phyloP scores from a whole-genome alignment of 2,113 vertebrate genomes.

The Notechis scutatus region DNA sequence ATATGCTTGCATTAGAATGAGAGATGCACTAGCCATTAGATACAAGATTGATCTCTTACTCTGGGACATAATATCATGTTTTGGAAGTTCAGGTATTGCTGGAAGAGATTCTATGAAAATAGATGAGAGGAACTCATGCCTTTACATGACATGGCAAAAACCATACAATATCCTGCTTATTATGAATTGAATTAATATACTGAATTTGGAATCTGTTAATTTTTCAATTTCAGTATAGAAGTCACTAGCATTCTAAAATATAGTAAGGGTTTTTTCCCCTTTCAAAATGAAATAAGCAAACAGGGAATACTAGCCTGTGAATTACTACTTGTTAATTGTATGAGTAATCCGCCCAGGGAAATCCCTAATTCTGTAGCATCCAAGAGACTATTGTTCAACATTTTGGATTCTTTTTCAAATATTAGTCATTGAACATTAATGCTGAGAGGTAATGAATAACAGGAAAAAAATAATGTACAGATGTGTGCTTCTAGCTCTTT shows the following conservation, averaged over 20 bases:
- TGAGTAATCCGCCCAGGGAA: not conserved
- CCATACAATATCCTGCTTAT: too few species aligned
- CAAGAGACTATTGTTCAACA: not conserved
- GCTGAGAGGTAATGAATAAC: not conserved
- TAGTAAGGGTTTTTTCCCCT: not conserved
- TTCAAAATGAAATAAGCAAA: not conserved
- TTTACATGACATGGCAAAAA: not conserved
- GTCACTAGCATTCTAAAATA: not conserved
- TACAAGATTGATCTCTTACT: not conserved
- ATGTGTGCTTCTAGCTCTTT: not conserved
- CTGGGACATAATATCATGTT: not conserved
- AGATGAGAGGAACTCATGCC: not conserved
- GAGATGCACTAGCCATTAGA: not conserved
- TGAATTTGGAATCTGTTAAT: not conserved
- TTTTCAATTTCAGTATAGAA: not conserved
- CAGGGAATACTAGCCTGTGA: not conserved
- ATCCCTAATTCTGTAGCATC: not conserved
- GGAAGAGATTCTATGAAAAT: not conserved
- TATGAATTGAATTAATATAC: not conserved
- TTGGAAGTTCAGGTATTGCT: not conserved
- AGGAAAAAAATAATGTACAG: not conserved
- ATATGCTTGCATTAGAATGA: not conserved
- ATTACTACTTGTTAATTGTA: not conserved
- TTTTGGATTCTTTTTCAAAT: not conserved
- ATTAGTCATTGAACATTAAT: constrained; percentile 4